Evolutionary conservation across 2,113 vertebrate species (phyloP).

Genomic region (Cebidichthys violaceus): DNA sequence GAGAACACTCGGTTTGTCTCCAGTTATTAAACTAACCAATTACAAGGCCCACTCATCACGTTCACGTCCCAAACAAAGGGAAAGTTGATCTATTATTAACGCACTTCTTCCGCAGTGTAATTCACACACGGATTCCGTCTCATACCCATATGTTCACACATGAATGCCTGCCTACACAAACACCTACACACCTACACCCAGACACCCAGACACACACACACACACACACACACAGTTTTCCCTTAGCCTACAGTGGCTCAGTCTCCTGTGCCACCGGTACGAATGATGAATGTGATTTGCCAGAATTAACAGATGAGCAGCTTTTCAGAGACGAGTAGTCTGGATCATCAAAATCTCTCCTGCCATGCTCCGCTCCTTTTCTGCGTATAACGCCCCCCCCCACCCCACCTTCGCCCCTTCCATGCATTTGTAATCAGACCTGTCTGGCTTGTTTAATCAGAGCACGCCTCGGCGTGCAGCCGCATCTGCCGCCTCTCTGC

Average conservation of each 20-base stretch:
- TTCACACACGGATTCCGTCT: constrained; percentile 22
- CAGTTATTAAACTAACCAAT: constrained; percentile 70
- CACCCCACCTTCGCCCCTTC: not conserved
- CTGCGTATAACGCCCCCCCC: not conserved
- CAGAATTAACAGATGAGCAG: constrained; percentile 48
- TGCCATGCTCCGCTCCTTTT: constrained; percentile 30
- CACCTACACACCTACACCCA: not conserved
- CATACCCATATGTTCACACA: constrained; percentile 29
- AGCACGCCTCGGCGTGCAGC: constrained; percentile 39
- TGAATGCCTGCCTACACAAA: constrained; percentile 17
- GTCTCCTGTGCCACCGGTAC: not conserved
- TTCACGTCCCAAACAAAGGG: constrained; percentile 48
- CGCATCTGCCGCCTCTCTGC: constrained; percentile 28
- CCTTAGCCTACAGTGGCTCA: not conserved
- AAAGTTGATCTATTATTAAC: constrained; percentile 61
- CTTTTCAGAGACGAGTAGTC: constrained; percentile 44
- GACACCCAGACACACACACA: not conserved
- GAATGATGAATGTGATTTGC: constrained; percentile 38
- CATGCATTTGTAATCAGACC: constrained; percentile 56
- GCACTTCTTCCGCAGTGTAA: constrained; percentile 33
- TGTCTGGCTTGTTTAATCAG: constrained; percentile 53
- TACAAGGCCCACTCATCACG: constrained; percentile 59
- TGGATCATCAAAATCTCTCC: constrained; percentile 42
- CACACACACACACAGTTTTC: not conserved
- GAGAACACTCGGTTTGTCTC: constrained; percentile 37